Evolutionary conservation across 2,113 vertebrate genomes (phyloP).

Genomic region (Australoheros scitulus): DNA sequence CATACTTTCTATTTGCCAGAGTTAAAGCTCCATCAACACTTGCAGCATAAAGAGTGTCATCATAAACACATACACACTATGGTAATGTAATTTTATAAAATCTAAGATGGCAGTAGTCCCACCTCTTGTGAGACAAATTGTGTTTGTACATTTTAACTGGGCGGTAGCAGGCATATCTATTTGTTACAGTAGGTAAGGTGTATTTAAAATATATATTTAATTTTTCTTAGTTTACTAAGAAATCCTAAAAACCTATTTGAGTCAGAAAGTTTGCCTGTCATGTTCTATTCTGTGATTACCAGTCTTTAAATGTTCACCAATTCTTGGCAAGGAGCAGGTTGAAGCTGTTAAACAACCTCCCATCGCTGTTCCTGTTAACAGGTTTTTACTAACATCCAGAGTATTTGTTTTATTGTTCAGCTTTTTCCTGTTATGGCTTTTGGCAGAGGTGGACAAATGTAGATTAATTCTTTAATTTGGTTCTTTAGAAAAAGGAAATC

Average conservation of each 20-base stretch:
- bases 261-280: conserved; percentile 13
- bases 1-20: background rate
- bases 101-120: background rate
- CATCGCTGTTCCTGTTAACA: conserved; percentile 29
- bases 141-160: background rate
- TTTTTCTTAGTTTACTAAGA: background rate
- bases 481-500: conserved; percentile 44
- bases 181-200: background rate
- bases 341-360: conserved; percentile 35
- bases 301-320: conserved; percentile 27
- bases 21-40: background rate
- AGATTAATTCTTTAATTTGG: conserved; percentile 34
- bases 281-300: conserved; percentile 46
- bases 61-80: background rate
- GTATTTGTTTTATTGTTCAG: conserved; percentile 33
- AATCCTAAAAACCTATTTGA: conserved; percentile 6
- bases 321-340: conserved; percentile 24
- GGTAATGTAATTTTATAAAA: background rate
- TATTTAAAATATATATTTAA: background rate
- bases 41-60: background rate
- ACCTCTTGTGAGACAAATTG: background rate
- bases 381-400: conserved; percentile 29
- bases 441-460: conserved; percentile 21
- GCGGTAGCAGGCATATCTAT: background rate
- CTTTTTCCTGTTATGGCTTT: conserved; percentile 8